Conservation (phyloP, 2,113 vertebrate genomes). For the Toxotes jaculatrix region DNA sequence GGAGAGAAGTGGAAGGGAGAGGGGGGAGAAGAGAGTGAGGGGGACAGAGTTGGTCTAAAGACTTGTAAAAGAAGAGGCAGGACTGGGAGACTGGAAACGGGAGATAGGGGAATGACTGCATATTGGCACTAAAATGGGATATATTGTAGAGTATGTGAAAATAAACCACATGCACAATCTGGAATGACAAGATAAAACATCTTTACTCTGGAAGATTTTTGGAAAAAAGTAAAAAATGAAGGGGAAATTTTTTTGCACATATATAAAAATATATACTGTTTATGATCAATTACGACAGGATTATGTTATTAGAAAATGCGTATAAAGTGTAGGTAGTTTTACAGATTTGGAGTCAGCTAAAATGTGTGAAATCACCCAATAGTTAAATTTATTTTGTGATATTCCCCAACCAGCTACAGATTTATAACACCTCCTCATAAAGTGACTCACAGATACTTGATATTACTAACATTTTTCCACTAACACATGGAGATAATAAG, state of each 20-base stretch:
- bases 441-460: conserved; percentile 48
- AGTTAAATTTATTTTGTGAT: conserved; percentile 48
- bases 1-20: conserved; percentile 14
- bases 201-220: conserved; percentile 49
- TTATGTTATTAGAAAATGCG: background rate
- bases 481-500: conserved; percentile 28
- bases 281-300: conserved; percentile 4
- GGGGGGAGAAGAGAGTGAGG: background rate
- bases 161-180: conserved; percentile 58
- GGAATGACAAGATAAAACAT: conserved; percentile 48
- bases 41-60: conserved; percentile 34
- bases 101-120: conserved; percentile 63
- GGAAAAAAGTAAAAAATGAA: conserved; percentile 12
- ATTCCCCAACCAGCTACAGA: conserved; percentile 35
- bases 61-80: conserved; percentile 49
- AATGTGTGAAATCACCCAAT: conserved; percentile 22
- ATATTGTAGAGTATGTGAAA: conserved; percentile 37
- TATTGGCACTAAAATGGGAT: conserved; percentile 40
- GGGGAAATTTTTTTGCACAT: background rate
- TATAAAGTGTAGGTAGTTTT: conserved; percentile 26
- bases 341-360: conserved; percentile 18
- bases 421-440: conserved; percentile 44
- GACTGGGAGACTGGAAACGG: conserved; percentile 54
- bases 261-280: conserved; percentile 1
- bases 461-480: conserved; percentile 18